Evolutionary conservation across 2,888 invertebrate genomes (phyloP).

Genomic region (Calliopum simillimum): DNA sequence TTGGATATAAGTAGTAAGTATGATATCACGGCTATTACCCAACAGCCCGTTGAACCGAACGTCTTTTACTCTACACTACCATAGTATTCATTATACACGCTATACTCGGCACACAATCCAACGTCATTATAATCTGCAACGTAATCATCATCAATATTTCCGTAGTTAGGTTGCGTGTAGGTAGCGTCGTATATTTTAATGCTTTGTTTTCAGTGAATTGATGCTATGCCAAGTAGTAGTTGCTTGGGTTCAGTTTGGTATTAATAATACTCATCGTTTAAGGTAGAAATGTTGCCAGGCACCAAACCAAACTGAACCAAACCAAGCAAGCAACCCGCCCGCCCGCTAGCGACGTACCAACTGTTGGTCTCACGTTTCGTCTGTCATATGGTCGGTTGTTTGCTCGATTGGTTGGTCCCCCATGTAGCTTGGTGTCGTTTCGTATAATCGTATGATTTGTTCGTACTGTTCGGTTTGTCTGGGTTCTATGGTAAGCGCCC

Average conservation of each 20-base stretch:
- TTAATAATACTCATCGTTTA: conserved; percentile 20
- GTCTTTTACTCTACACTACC: conserved; percentile 30
- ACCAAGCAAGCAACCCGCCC: neutral
- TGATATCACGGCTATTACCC: no score
- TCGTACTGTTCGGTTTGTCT: conserved; percentile 21
- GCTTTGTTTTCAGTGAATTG: conserved; percentile 22
- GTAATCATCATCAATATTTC: conserved; percentile 5
- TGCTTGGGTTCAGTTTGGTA: conserved; percentile 31
- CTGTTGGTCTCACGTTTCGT: neutral
- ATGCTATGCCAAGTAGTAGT: conserved; percentile 40
- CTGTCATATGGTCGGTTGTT: neutral
- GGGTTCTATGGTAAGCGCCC: conserved; percentile 41
- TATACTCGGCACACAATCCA: conserved; percentile 29
- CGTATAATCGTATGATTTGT: conserved; percentile 4
- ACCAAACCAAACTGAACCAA: neutral
- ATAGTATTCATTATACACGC: conserved; percentile 29
- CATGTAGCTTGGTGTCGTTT: neutral
- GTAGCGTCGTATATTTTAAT: conserved; percentile 22
- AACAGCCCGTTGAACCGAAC: neutral
- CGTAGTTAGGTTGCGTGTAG: conserved; percentile 8
- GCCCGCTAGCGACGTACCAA: neutral
- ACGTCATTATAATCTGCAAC: conserved; percentile 6
- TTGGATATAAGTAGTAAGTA: no score
- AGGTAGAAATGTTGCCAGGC: conserved; percentile 17
- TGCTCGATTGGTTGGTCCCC: conserved; percentile 1